These are phyloP conservation scores for Orbicella faveolata DNA, from an alignment of 64 coral and sea anemone species.

Conservation along the genomic window DNA sequence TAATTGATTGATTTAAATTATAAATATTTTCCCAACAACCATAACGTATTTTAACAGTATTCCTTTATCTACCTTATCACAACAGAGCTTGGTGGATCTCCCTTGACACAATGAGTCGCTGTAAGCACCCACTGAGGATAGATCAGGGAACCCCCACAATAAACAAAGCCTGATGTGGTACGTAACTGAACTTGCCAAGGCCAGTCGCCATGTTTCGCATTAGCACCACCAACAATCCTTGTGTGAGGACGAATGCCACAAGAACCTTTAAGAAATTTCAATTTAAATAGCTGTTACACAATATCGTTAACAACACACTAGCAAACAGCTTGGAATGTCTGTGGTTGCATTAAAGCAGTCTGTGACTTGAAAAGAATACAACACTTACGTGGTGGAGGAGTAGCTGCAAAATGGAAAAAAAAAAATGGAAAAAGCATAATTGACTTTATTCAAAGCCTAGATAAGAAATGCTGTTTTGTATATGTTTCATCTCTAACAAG, in stretches of 20 bases:
- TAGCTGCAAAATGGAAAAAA: background rate
- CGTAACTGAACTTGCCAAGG: background rate
- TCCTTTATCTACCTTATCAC: background rate
- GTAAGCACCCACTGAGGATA: background rate
- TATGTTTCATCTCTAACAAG: no score
- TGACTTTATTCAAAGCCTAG: background rate
- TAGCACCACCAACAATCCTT: background rate
- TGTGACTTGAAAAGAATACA: no score
- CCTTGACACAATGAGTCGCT: background rate
- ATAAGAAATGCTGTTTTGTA: background rate
- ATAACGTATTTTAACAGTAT: no score
- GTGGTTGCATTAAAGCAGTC: no score
- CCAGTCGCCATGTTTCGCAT: background rate
- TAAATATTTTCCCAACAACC: no score
- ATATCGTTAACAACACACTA: no score
- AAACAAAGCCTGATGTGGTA: background rate
- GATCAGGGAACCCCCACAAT: background rate
- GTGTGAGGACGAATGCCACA: conserved; percentile 1
- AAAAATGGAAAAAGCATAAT: background rate
- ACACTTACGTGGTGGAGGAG: background rate
- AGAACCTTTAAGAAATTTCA: background rate
- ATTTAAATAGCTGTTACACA: no score
- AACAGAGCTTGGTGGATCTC: background rate
- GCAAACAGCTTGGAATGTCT: no score
- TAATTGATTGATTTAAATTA: no score